A percentile compares a stretch with the other conserved stretches of the same genome.
Evolutionary conservation across 2,888 invertebrate species (phyloP).

Genomic region (Dichetophora obliterata): DNA sequence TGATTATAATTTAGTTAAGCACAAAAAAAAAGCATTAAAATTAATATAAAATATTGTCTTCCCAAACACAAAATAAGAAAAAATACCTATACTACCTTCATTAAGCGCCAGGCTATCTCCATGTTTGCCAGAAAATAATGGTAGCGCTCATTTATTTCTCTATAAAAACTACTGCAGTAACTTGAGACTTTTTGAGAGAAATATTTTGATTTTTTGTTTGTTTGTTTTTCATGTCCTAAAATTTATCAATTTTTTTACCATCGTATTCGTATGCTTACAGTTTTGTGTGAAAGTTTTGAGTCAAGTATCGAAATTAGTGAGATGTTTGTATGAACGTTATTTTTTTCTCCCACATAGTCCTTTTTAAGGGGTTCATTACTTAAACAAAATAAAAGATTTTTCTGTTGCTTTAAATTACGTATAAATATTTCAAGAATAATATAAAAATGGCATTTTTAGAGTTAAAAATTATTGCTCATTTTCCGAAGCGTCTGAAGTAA

Average conservation of each 20-base stretch:
- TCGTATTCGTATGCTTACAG: neutral
- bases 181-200: constrained; percentile 6
- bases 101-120: constrained; percentile 18
- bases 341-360: too few relatives aligned
- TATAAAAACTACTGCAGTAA: constrained; percentile 26
- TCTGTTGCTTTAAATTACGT: too few relatives aligned
- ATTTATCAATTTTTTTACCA: neutral
- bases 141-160: constrained; percentile 16
- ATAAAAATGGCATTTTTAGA: too few relatives aligned
- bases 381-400: too few relatives aligned
- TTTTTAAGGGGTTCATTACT: too few relatives aligned
- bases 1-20: constrained; percentile 26
- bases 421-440: too few relatives aligned
- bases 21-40: neutral
- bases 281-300: constrained; percentile 1
- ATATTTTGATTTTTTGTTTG: neutral
- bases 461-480: too few relatives aligned
- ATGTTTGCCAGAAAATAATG: constrained; percentile 7
- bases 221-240: neutral
- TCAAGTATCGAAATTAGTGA: neutral
- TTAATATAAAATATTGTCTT: too few relatives aligned
- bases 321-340: neutral
- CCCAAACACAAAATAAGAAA: neutral
- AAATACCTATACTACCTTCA: neutral
- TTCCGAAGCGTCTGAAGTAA: too few relatives aligned